Evolutionary conservation across 2,888 invertebrate genomes (phyloP).

Genomic region (Polyploca ridens): DNA sequence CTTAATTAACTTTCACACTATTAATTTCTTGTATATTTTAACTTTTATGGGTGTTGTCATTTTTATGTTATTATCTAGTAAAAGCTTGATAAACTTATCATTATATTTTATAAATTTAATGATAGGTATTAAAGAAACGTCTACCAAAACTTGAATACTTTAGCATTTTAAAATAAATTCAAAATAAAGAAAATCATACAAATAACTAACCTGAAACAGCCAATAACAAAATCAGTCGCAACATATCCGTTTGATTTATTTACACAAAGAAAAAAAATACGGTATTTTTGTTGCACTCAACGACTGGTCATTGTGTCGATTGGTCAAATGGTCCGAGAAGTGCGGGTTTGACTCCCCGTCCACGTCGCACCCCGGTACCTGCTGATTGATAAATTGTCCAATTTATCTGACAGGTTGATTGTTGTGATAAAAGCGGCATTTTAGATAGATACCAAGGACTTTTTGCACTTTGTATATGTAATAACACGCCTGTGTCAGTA

Average conservation of each 20-base stretch:
- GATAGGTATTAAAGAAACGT: no score
- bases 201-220: slow-evolving; percentile 34
- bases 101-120: no score
- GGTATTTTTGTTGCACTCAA: slow-evolving; percentile 7
- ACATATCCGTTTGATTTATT: slow-evolving; percentile 12
- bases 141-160: not conserved
- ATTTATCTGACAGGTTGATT: slow-evolving; percentile 57
- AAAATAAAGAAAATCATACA: not conserved
- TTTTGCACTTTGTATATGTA: slow-evolving; percentile 29
- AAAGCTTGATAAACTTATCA: no score
- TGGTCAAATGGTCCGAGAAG: slow-evolving; percentile 19
- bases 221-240: slow-evolving; percentile 27
- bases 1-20: no score
- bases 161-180: not conserved
- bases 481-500: not conserved
- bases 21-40: no score
- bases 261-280: slow-evolving; percentile 4
- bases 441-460: slow-evolving; percentile 70
- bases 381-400: slow-evolving; percentile 76
- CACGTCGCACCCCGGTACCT: slow-evolving; percentile 43
- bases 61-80: no score
- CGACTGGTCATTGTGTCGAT: slow-evolving; percentile 15
- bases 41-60: no score
- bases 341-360: slow-evolving; percentile 15
- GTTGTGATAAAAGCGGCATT: slow-evolving; percentile 51